These are phyloP conservation scores for Minunthozetes semirufus DNA, from an alignment of 2,888 invertebrate genomes.

Conservation along the genomic window DNA sequence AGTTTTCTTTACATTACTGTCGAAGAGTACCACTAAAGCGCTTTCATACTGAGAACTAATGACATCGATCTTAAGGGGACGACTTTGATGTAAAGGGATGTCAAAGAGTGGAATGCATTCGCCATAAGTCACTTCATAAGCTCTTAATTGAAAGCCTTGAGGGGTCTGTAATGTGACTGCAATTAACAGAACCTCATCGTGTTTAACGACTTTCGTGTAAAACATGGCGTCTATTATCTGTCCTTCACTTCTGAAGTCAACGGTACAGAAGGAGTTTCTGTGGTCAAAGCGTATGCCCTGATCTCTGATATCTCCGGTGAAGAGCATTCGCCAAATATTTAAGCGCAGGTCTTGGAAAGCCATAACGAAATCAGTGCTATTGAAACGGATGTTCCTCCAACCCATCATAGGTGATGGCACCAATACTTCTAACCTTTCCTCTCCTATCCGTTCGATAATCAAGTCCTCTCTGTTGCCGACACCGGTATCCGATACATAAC, in stretches of 20 bases:
- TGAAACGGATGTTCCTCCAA: conserved; percentile 38
- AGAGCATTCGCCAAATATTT: conserved; percentile 20
- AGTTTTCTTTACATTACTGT: not conserved
- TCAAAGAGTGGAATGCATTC: not conserved
- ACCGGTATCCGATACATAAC: conserved; percentile 35
- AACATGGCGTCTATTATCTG: conserved; percentile 28
- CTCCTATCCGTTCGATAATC: not conserved
- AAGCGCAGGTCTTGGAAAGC: not conserved
- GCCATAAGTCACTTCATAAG: conserved; percentile 4
- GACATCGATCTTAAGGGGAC: not conserved
- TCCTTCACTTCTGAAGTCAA: conserved; percentile 19
- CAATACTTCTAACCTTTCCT: not conserved
- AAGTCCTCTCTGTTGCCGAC: conserved; percentile 38
- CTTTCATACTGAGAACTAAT: not conserved
- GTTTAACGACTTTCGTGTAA: conserved; percentile 29
- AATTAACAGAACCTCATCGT: not conserved
- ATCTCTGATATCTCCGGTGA: not conserved
- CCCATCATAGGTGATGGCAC: not conserved
- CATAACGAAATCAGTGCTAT: conserved; percentile 38
- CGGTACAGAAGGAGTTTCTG: not conserved
- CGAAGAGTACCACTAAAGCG: not conserved
- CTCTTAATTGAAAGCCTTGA: not conserved
- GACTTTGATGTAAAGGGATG: not conserved
- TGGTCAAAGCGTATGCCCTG: not conserved
- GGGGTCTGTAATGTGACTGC: not conserved